A percentile compares a stretch with the other conserved stretches of the same genome.
Conservation (phyloP, 2,113 vertebrate species). For the Limanda limanda region DNA sequence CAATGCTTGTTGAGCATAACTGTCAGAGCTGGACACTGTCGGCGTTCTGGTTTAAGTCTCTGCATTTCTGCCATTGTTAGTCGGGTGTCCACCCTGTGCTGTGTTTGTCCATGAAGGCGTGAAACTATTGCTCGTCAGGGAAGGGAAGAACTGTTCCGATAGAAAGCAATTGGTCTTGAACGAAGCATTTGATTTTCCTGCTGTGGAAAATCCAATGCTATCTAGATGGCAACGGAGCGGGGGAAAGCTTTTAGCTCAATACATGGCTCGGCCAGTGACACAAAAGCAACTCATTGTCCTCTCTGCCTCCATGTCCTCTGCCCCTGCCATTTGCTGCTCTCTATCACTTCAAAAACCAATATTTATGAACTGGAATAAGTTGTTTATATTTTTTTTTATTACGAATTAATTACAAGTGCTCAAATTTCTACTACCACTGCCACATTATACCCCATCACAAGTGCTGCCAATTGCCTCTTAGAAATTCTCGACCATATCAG, state of each 20-base stretch:
- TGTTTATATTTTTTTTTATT: conserved; percentile 3
- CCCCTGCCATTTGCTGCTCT: conserved; percentile 35
- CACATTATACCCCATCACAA: neutral
- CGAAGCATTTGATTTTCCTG: conserved; percentile 78
- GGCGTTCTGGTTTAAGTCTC: neutral
- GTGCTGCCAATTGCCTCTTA: conserved; percentile 6
- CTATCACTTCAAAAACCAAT: conserved; percentile 7
- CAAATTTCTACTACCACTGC: conserved; percentile 20
- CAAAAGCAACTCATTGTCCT: conserved; percentile 62
- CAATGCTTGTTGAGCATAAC: neutral
- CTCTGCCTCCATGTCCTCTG: conserved; percentile 36
- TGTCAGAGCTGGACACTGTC: conserved; percentile 2
- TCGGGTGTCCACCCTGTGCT: neutral
- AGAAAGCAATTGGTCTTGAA: conserved; percentile 78
- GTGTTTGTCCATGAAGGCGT: conserved; percentile 47
- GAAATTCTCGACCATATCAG: conserved; percentile 43
- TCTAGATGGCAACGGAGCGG: conserved; percentile 61
- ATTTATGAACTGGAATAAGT: neutral
- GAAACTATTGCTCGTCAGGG: conserved; percentile 57
- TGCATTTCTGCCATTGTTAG: conserved; percentile 27
- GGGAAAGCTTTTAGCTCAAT: conserved; percentile 71
- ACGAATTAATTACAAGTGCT: conserved; percentile 14
- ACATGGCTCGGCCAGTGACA: conserved; percentile 63
- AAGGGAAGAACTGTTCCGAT: conserved; percentile 64
- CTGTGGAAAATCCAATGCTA: conserved; percentile 79